These are phyloP conservation scores for Emmelina monodactyla DNA, from an alignment of 2,888 invertebrate genomes.

Conservation along the genomic window DNA sequence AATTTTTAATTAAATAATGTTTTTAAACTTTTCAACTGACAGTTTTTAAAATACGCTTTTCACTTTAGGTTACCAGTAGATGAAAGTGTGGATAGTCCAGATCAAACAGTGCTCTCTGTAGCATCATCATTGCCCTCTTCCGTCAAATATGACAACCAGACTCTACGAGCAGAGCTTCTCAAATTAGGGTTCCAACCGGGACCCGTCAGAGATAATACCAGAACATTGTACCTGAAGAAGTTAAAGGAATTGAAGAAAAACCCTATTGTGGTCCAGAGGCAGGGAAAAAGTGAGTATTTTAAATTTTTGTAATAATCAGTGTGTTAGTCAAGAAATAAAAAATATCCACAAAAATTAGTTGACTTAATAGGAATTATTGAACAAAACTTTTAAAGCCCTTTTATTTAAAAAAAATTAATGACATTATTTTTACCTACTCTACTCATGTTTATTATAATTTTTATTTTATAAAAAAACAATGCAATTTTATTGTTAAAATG, in stretches of 20 bases:
- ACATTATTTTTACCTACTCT: too few species aligned
- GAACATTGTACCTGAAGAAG: conserved; percentile 78
- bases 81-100: conserved; percentile 32
- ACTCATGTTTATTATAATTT: background rate
- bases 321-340: too few species aligned
- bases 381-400: too few species aligned
- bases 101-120: conserved; percentile 45
- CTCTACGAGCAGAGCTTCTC: conserved; percentile 70
- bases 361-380: too few species aligned
- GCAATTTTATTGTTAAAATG: conserved; percentile 15
- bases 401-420: too few species aligned
- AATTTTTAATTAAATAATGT: background rate
- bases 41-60: conserved; percentile 1
- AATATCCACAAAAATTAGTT: too few species aligned
- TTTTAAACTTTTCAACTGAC: background rate
- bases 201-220: conserved; percentile 81
- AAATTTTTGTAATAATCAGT: too few species aligned
- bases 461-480: background rate
- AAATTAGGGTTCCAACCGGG: conserved; percentile 77
- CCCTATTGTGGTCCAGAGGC: conserved; percentile 23
- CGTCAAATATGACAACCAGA: conserved; percentile 72
- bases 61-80: conserved; percentile 40
- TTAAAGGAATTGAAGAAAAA: conserved; percentile 67
- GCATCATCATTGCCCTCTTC: conserved; percentile 67
- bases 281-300: conserved; percentile 31